phyloP scores from a whole-genome alignment of 1,140 invertebrate species.

The Calliopsis andreniformis region DNA sequence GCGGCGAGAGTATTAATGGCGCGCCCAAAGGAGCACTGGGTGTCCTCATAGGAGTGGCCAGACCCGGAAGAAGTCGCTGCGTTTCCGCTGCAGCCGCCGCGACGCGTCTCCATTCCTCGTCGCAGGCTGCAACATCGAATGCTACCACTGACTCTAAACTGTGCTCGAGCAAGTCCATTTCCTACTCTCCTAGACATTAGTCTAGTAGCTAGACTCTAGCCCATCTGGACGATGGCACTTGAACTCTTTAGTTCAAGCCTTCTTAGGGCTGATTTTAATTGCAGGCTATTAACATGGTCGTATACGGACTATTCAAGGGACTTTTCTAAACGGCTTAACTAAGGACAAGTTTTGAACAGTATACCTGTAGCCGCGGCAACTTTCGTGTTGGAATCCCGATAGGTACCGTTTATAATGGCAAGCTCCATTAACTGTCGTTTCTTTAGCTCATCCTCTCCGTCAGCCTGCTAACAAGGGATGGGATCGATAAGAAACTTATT shows the following conservation, averaged over 20 bases:
- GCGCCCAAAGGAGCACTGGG: conserved; percentile 88
- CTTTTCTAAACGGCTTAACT: background rate
- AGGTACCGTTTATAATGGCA: conserved; percentile 99
- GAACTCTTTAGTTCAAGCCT: too few species aligned
- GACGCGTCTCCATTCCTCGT: conserved; percentile 90
- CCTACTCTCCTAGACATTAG: too few species aligned
- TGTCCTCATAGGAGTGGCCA: conserved; percentile 85
- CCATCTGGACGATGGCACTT: too few species aligned
- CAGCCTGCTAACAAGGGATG: conserved; percentile 90
- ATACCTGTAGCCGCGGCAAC: conserved; percentile 87
- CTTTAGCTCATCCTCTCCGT: conserved; percentile 99
- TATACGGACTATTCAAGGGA: too few species aligned
- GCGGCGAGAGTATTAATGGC: conserved; percentile 92
- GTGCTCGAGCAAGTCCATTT: background rate
- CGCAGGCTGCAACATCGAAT: conserved; percentile 84
- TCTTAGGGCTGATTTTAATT: too few species aligned
- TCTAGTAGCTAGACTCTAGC: too few species aligned
- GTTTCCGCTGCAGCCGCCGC: conserved; percentile 88
- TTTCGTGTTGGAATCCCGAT: conserved; percentile 96
- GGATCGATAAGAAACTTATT: conserved; percentile 72
- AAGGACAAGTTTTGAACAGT: conserved; percentile 38
- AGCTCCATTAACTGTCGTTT: conserved; percentile 99
- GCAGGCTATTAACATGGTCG: too few species aligned
- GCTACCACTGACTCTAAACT: conserved; percentile 24
- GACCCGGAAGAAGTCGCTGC: conserved; percentile 86